phyloP scores from a whole-genome alignment of 2,888 invertebrate species.

The Serripes groenlandicus region DNA sequence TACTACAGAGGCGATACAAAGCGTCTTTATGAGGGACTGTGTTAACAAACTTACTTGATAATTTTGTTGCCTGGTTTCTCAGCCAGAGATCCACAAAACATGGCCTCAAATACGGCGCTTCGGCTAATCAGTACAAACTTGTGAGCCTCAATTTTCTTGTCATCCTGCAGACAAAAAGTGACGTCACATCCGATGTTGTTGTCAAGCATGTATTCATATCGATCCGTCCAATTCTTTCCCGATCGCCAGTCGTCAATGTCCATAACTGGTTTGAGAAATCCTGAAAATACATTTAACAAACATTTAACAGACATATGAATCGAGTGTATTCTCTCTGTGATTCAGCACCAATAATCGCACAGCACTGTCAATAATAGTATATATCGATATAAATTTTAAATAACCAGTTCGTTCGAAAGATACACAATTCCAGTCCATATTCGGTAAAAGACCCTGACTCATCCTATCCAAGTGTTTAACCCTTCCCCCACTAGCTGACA shows the following conservation, averaged over 20 bases:
- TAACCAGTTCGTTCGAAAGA: too few species aligned
- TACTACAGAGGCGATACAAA: too few species aligned
- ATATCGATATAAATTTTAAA: too few species aligned
- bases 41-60: constrained; percentile 41
- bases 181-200: constrained; percentile 66
- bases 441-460: too few species aligned
- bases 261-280: constrained; percentile 50
- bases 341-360: too few species aligned
- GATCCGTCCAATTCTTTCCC: constrained; percentile 49
- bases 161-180: constrained; percentile 46
- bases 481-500: too few species aligned
- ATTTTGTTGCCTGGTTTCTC: constrained; percentile 41
- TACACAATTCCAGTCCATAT: too few species aligned
- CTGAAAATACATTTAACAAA: constrained; percentile 28
- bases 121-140: constrained; percentile 60
- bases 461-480: too few species aligned
- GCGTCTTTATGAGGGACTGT: too few species aligned
- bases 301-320: not conserved
- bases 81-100: constrained; percentile 65
- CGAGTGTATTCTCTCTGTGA: too few species aligned
- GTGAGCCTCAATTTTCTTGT: constrained; percentile 48
- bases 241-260: constrained; percentile 58
- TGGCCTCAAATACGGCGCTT: constrained; percentile 67
- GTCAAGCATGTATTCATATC: constrained; percentile 60
- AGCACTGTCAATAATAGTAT: too few species aligned